phyloP scores from a whole-genome alignment of 2,797 vertebrate species.

The Emys orbicularis region DNA sequence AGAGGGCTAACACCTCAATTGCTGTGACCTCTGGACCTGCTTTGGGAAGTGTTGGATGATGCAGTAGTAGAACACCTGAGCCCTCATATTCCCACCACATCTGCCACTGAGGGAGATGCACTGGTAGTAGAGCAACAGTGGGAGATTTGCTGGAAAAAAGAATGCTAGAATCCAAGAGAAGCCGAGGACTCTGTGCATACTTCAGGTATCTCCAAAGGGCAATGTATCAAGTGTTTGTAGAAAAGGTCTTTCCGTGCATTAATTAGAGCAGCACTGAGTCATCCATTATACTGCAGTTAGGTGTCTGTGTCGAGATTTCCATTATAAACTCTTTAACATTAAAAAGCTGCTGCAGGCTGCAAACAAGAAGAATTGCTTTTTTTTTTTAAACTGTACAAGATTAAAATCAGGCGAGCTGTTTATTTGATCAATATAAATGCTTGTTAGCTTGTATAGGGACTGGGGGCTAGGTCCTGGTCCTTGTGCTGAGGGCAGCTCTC shows the following conservation, averaged over 20 bases:
- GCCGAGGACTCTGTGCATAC: conserved; percentile 30
- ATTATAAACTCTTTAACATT: neutral
- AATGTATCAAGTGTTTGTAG: conserved; percentile 41
- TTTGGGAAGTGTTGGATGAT: neutral
- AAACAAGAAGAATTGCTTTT: neutral
- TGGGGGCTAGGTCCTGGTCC: neutral
- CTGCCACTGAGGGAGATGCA: neutral
- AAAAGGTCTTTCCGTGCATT: conserved; percentile 52
- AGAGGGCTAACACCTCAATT: neutral
- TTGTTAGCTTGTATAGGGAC: neutral
- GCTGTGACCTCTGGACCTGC: neutral
- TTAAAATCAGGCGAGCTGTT: neutral
- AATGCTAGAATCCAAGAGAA: conserved; percentile 1
- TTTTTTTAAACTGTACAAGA: neutral
- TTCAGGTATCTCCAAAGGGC: conserved; percentile 30
- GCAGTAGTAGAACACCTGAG: neutral
- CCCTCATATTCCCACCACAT: neutral
- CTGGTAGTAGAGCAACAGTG: neutral
- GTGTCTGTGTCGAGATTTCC: conserved; percentile 38
- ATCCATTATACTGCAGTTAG: conserved; percentile 35
- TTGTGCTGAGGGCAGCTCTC: neutral
- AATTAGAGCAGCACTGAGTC: conserved; percentile 59
- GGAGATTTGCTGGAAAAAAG: neutral
- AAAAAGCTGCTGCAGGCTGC: neutral
- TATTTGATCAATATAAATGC: neutral